phyloP scores from a whole-genome alignment of 2,888 invertebrate genomes.

The Rhimphoctona megacephalus region DNA sequence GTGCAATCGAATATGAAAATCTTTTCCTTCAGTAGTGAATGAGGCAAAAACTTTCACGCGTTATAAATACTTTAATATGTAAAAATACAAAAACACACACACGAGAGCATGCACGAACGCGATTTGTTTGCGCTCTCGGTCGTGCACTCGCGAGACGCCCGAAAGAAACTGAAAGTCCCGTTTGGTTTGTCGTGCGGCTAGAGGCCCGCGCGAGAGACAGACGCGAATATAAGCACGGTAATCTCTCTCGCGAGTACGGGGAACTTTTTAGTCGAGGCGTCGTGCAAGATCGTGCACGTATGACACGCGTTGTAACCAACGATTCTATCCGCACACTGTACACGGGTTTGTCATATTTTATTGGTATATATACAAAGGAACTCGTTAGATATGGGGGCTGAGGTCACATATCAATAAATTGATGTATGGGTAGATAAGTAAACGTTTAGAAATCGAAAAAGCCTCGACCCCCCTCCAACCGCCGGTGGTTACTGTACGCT shows the following conservation, averaged over 20 bases:
- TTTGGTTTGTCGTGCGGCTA: conserved; percentile 68
- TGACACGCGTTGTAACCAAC: not conserved
- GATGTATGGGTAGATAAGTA: not conserved
- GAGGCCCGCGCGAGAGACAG: conserved; percentile 30
- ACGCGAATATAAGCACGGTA: conserved; percentile 1
- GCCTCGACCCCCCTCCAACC: not conserved
- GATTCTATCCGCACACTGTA: conserved; percentile 1
- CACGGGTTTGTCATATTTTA: conserved; percentile 7
- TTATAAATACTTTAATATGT: not conserved
- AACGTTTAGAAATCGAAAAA: conserved; percentile 4
- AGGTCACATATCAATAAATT: not conserved
- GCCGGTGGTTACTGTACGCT: not conserved
- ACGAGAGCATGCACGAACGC: conserved; percentile 61
- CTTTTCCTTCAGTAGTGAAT: not conserved
- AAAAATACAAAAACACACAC: conserved; percentile 34
- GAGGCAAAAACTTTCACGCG: conserved; percentile 49
- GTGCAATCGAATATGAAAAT: not conserved
- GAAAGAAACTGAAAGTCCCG: conserved; percentile 84
- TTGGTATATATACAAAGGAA: conserved; percentile 4
- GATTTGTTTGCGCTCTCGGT: conserved; percentile 72
- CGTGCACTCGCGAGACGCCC: conserved; percentile 79
- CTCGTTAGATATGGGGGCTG: conserved; percentile 24
- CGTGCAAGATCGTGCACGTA: conserved; percentile 9
- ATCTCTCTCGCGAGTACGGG: conserved; percentile 36
- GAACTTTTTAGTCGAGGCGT: conserved; percentile 24